Conservation (phyloP, 1,140 invertebrate genomes). For the Orchestia grillus region DNA sequence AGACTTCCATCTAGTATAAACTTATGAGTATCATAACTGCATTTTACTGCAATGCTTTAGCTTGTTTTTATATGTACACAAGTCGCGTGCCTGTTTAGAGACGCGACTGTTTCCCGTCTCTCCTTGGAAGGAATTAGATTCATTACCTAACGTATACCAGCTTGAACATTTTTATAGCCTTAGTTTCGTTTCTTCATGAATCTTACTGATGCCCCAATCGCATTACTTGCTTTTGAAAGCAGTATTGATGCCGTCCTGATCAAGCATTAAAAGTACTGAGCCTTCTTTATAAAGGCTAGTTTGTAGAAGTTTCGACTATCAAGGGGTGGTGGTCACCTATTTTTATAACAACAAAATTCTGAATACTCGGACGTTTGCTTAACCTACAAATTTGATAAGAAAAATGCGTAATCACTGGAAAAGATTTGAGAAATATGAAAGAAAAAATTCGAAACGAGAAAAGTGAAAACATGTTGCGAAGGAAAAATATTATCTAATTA, state of each 20-base stretch:
- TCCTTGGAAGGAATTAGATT: neutral
- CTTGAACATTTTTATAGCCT: neutral
- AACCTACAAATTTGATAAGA: neutral
- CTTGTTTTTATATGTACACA: neutral
- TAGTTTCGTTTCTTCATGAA: neutral
- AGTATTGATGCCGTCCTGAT: neutral
- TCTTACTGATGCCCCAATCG: neutral
- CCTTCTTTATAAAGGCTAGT: neutral
- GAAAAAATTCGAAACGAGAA: too few species aligned
- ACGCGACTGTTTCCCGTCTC: neutral
- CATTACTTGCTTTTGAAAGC: neutral
- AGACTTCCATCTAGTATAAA: neutral
- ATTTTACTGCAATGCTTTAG: neutral
- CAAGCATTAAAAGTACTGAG: neutral
- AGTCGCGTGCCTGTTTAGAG: neutral
- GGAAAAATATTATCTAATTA: too few species aligned
- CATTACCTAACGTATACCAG: neutral
- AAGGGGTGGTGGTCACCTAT: neutral
- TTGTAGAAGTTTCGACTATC: neutral
- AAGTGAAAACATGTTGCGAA: too few species aligned
- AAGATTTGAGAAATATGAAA: too few species aligned
- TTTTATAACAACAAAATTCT: slow-evolving; percentile 1
- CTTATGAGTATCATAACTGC: neutral
- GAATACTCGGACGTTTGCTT: neutral
- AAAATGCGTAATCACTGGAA: neutral